Conservation (phyloP, 2,113 vertebrate species). For the Cnemophilus loriae region DNA sequence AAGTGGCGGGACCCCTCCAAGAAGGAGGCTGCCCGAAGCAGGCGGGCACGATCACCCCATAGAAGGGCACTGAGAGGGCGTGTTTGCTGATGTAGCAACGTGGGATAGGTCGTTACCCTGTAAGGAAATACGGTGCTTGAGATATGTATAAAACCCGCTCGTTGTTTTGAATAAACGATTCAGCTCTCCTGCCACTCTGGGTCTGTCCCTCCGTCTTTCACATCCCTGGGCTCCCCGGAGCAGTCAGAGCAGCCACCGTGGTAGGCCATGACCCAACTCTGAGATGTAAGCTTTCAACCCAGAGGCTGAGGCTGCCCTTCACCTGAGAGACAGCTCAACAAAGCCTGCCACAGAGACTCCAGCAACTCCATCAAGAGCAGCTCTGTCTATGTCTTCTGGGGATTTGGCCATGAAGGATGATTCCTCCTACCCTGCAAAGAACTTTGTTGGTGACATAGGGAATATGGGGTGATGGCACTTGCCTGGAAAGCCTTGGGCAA, state of each 20-base stretch:
- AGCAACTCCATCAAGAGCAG: not conserved
- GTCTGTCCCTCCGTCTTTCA: no score
- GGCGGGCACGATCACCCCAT: no score
- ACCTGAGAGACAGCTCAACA: not conserved
- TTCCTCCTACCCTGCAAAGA: not conserved
- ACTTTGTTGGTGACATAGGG: not conserved
- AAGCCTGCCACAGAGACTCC: not conserved
- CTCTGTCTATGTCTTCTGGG: not conserved
- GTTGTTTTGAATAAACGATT: no score
- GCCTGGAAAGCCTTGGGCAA: not conserved
- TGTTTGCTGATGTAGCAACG: no score
- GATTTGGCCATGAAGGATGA: not conserved
- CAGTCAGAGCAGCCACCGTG: not conserved
- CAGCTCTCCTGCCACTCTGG: no score
- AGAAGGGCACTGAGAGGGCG: no score
- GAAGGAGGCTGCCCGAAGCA: no score
- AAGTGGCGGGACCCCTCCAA: no score
- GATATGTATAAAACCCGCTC: no score
- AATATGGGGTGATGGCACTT: not conserved
- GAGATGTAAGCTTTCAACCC: not conserved
- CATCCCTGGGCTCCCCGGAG: accelerated
- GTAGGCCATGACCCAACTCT: accelerated
- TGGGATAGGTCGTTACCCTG: no score
- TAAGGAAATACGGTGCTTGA: no score
- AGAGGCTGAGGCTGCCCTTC: not conserved